Conservation (phyloP, 2,888 invertebrate species). For the Ophioninae sp. region DNA sequence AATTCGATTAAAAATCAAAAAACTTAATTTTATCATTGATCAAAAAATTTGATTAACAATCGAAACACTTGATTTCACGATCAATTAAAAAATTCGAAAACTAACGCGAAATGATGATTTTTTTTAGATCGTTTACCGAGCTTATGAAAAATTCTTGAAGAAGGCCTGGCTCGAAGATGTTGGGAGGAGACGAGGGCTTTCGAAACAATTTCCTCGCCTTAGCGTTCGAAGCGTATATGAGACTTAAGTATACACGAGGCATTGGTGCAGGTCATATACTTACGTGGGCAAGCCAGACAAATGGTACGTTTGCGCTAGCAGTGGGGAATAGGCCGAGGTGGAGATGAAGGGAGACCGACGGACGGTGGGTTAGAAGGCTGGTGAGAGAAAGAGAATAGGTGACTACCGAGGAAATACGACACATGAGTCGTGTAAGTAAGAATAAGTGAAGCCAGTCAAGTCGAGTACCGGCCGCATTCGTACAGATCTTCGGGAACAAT, state of each 20-base stretch:
- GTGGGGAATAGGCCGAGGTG: background rate
- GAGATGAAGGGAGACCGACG: slow-evolving; percentile 9
- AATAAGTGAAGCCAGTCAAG: slow-evolving; percentile 74
- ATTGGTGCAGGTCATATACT: slow-evolving; percentile 47
- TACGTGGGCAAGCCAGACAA: slow-evolving; percentile 73
- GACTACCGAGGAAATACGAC: slow-evolving; percentile 68
- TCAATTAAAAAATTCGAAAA: too few relatives aligned
- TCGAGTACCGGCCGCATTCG: slow-evolving; percentile 68
- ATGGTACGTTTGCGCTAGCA: slow-evolving; percentile 65
- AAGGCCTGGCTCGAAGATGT: background rate
- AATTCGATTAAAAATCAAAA: too few relatives aligned
- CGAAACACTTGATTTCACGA: too few relatives aligned
- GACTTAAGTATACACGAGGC: slow-evolving; percentile 27
- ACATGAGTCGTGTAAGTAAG: slow-evolving; percentile 71
- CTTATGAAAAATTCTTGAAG: background rate
- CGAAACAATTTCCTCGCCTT: slow-evolving; percentile 36
- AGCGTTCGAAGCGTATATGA: background rate
- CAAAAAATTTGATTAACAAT: too few relatives aligned
- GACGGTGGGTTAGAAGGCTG: too few relatives aligned
- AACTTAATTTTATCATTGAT: too few relatives aligned
- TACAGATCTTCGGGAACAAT: slow-evolving; percentile 69
- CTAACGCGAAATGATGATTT: too few relatives aligned
- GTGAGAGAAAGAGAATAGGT: slow-evolving; percentile 25
- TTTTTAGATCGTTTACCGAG: too few relatives aligned
- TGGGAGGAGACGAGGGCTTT: background rate